A percentile compares a stretch with the other conserved stretches of the same genome.
These are phyloP conservation scores for Ctenodactylus gundi DNA, from an alignment of 2,113 vertebrate species.

Conservation along the genomic window DNA sequence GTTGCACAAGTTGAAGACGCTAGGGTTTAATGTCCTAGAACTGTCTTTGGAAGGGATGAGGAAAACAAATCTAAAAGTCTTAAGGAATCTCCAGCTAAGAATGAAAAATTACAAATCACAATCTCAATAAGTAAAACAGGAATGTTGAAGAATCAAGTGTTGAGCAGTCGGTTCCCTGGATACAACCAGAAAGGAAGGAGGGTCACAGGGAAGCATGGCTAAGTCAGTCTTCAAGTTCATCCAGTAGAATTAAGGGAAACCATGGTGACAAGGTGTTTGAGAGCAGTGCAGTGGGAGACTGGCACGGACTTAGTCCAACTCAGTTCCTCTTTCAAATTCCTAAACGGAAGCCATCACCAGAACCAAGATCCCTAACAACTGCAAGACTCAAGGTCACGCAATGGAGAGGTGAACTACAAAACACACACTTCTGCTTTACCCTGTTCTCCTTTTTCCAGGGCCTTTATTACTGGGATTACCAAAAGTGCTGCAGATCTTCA, in stretches of 20 bases:
- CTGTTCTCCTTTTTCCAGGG: background rate
- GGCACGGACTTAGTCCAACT: background rate
- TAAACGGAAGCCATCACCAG: background rate
- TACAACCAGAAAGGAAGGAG: background rate
- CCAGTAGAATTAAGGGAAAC: background rate
- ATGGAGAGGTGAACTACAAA: background rate
- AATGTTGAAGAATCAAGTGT: background rate
- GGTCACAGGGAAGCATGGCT: background rate
- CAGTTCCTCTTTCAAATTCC: background rate
- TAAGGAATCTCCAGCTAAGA: background rate
- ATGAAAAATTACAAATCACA: constrained; percentile 4
- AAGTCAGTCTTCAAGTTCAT: background rate
- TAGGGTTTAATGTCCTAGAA: too few species aligned
- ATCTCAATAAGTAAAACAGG: background rate
- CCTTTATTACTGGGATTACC: background rate
- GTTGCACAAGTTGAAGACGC: too few species aligned
- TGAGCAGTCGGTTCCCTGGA: background rate
- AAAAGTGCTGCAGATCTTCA: background rate
- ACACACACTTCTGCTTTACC: background rate
- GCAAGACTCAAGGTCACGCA: background rate
- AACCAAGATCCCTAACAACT: background rate
- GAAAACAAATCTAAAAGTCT: background rate
- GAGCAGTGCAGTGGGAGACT: background rate
- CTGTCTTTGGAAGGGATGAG: background rate
- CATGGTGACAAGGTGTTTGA: background rate